A percentile compares a stretch with the other conserved stretches of the same genome.
These are phyloP conservation scores for Catalaphyllia jardinei DNA, from an alignment of 64 coral and sea anemone genomes.

Conservation along the genomic window DNA sequence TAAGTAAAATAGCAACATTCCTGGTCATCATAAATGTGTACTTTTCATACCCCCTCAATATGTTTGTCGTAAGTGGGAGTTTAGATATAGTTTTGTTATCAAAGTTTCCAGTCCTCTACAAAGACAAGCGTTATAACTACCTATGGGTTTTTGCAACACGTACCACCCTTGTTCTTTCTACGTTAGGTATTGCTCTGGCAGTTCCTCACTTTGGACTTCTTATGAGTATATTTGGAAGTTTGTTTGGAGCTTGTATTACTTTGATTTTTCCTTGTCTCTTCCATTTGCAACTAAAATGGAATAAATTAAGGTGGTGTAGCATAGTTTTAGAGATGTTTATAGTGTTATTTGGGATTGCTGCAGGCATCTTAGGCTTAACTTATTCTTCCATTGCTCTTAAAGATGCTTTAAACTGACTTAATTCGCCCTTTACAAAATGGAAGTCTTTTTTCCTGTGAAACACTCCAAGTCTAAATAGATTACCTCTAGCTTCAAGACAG, in stretches of 20 bases:
- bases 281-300: conserved; percentile 74
- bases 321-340: conserved; percentile 56
- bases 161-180: conserved; percentile 52
- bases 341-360: conserved; percentile 54
- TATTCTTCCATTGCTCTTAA: conserved; percentile 72
- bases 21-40: conserved; percentile 76
- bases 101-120: conserved; percentile 51
- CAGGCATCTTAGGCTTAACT: conserved; percentile 63
- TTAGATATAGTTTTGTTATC: conserved; percentile 71
- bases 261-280: conserved; percentile 85
- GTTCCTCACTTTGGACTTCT: conserved; percentile 82
- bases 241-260: conserved; percentile 74
- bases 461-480: too few species aligned
- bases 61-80: conserved; percentile 77
- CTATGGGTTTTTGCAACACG: conserved; percentile 60
- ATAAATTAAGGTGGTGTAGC: conserved; percentile 47
- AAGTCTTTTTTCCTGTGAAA: too few species aligned
- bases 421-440: too few species aligned
- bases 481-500: too few species aligned
- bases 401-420: neutral
- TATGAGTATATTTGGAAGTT: conserved; percentile 87
- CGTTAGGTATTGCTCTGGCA: conserved; percentile 71
- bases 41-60: conserved; percentile 78
- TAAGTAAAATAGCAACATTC: conserved; percentile 47
- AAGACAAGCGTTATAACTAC: conserved; percentile 41